Evolutionary conservation across 1,140 invertebrate genomes (phyloP), one percentile per base, ranked within the genome.

Genomic region (Rhopalosiphum maidis): DNA sequence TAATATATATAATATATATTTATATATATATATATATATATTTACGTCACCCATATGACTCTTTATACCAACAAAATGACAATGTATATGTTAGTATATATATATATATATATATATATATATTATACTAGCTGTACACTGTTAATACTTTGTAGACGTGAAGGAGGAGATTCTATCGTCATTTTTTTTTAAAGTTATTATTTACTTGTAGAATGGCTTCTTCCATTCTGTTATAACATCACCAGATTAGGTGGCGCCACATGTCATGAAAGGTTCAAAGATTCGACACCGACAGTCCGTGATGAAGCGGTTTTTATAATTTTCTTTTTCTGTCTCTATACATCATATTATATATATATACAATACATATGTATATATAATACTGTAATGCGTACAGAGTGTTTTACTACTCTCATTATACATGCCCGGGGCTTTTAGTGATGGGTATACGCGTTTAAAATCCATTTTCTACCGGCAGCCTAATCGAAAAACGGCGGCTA

Each of bases 381-480:
- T 91, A 46, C 48, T 51, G 3, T 30, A 68, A 77, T 54, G 48
- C 48, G 82, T 25, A 37, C 82, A 86, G 82, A 93, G 91, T 93
- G 91, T 93, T 93, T 93, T 93, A 93, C 91, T 93, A 93, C 91
- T 93, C 91, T 93, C 82, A 86, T 93, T 93, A 93, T 86, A 93
- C 35, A 35, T 30, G 91, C 91, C 91, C 48, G 82, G 35, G 91
- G 91, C 91, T 51, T 35, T 85, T 41, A 41, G 77, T 93, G 91
- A 93, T 93, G 91, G 48, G 91, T 93, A 43, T 86, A 93, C 91
- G 91, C 91, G 91, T 93, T 93, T 93, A 93, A 93, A 93, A 93
- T 93, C 91, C 91, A 93, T 93, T 93, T 93, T 93, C 91, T 93
- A 93, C 91, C 91, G 91, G 91, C 91, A 93, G 91, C 91, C 82